These are phyloP conservation scores for Cyphomyrus discorhynchus DNA, from an alignment of 2,113 vertebrate genomes.

Conservation along the genomic window DNA sequence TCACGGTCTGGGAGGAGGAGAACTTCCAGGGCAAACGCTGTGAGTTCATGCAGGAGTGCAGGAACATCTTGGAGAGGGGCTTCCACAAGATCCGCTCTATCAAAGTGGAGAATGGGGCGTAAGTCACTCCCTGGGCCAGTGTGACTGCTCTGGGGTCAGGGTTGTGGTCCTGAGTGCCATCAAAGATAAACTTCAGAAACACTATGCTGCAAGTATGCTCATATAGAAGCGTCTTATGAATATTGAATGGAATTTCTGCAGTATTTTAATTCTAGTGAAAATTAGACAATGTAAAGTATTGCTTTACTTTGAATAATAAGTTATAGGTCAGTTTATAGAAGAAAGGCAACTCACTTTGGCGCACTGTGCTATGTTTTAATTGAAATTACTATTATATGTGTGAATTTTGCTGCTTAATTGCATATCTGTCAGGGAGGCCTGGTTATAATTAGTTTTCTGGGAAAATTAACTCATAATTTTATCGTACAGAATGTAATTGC, in stretches of 20 bases:
- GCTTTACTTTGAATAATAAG: not conserved
- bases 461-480: not conserved
- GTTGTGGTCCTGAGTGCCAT: not conserved
- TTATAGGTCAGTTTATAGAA: not conserved
- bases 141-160: not conserved
- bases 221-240: not conserved
- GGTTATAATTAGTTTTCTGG: not conserved
- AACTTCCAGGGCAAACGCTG: constrained; percentile 93
- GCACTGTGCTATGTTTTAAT: not conserved
- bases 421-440: not conserved
- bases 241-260: not conserved
- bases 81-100: constrained; percentile 92
- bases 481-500: not conserved
- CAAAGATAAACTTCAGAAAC: not conserved
- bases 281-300: not conserved
- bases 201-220: not conserved
- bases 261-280: not conserved
- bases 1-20: constrained; percentile 92
- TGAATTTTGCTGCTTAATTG: not conserved
- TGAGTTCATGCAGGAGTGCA: constrained; percentile 85
- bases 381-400: not conserved
- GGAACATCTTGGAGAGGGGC: constrained; percentile 84
- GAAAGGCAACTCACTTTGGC: not conserved
- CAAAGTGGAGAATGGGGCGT: constrained; percentile 90
- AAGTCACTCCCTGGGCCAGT: constrained; percentile 53